Base-by-base conservation (phyloP, 1,140 invertebrate genomes). In the Micrasema minimum region DNA sequence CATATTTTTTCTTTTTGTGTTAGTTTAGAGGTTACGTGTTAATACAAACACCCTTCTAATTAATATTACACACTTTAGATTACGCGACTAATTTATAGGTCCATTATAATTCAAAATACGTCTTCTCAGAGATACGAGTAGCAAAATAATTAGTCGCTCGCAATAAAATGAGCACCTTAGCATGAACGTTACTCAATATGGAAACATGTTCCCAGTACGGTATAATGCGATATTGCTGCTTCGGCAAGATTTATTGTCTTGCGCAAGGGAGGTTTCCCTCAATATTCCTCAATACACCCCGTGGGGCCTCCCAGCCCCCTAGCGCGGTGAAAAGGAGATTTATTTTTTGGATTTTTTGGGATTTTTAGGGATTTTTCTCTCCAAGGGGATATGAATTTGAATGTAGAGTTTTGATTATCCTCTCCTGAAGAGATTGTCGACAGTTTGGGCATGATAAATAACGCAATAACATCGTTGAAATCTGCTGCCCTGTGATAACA, bases 341-440 rank as follows among this genome's bases (percentile, higher is more conserved):
- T 59, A 59, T 59, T 38, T 59, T 38, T 37, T 37, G 53, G 53
- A 57, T 57, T 57, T 57, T 55, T 57, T 51, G 2, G 16, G 22
- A 23, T 18, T 38, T 37, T 59, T 59, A 38, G 11, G 16, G 20
- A 20, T 20, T 16, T 22, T 48, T 48, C 46, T 16, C 46, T 9
- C 46, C 16, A 11, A 18, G 46, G 35, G 37, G 37, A 41, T n/a
- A 48, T 16, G 7, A 26, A 59, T 59, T 14, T 59, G 55, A 59
- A 38, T 38, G 55, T 59, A 41, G 55, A 38, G 55, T 59, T 59
- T 59, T 59, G 55, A 59, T 59, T 59, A 59, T 59, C 55, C 55
- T 35, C 55, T 18, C 11, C 55, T 38, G 35, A 59, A 59, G 16
- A 59, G 55, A 43, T 51, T 38, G 37, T 35, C 37, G 35, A 41